Conservation (phyloP, 2,888 invertebrate genomes). For the Zygogramma bicolorata region DNA sequence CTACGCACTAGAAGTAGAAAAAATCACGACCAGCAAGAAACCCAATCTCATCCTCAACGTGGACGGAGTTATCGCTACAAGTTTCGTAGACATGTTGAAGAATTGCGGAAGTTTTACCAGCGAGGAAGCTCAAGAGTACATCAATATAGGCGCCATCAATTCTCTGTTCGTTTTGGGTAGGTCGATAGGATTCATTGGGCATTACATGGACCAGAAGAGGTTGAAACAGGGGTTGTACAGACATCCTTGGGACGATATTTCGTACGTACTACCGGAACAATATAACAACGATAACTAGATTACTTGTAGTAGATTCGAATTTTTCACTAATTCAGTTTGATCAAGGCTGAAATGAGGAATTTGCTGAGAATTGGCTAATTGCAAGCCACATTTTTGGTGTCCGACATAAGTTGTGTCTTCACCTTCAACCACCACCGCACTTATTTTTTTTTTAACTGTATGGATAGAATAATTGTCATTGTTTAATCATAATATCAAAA, state of each 20-base stretch:
- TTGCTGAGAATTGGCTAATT: neutral
- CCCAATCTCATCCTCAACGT: constrained; percentile 99
- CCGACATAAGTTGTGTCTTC: neutral
- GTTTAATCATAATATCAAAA: neutral
- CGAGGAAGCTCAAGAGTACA: constrained; percentile 97
- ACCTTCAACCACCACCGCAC: neutral
- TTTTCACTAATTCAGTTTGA: neutral
- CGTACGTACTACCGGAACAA: constrained; percentile 85
- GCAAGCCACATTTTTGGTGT: neutral
- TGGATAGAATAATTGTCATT: neutral
- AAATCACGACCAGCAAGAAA: constrained; percentile 99
- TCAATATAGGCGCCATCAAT: constrained; percentile 97
- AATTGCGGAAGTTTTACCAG: constrained; percentile 95
- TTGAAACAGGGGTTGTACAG: constrained; percentile 99
- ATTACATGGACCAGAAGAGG: constrained; percentile 98
- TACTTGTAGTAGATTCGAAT: neutral
- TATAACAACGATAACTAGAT: constrained; percentile 64
- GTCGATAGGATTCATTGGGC: constrained; percentile 98
- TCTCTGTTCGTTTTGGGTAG: constrained; percentile 98
- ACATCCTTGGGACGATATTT: constrained; percentile 99
- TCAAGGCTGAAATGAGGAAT: neutral
- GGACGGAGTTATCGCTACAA: constrained; percentile 97
- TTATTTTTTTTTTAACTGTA: neutral
- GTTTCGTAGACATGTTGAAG: constrained; percentile 96
- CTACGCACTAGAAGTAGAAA: constrained; percentile 97